Evolutionary conservation across 2,888 invertebrate genomes (phyloP).

Genomic region (Drosophila neoperkinsi): DNA sequence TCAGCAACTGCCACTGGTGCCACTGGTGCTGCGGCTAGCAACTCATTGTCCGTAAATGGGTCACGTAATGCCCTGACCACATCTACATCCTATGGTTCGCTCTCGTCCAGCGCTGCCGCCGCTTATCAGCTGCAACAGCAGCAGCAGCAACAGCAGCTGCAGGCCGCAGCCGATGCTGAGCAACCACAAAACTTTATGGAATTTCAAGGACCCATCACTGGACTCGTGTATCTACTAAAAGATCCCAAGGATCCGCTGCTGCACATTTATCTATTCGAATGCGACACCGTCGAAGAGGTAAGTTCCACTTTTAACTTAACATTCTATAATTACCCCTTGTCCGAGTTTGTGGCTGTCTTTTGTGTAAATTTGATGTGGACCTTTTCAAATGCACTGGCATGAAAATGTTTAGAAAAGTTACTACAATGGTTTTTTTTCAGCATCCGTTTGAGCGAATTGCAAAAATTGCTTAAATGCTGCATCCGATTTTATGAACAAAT

Average conservation of each 20-base stretch:
- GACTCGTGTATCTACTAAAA: slow-evolving; percentile 90
- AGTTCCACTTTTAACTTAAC: slow-evolving; percentile 83
- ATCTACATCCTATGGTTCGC: slow-evolving; percentile 82
- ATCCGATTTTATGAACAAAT: slow-evolving; percentile 20
- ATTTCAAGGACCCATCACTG: slow-evolving; percentile 87
- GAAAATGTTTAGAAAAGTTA: slow-evolving; percentile 59
- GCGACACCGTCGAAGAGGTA: slow-evolving; percentile 89
- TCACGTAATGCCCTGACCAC: slow-evolving; percentile 76
- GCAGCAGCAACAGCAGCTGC: slow-evolving; percentile 45
- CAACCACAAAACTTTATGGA: slow-evolving; percentile 83
- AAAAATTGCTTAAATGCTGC: slow-evolving; percentile 24
- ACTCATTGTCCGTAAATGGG: slow-evolving; percentile 60
- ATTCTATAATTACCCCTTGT: slow-evolving; percentile 7
- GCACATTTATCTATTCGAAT: slow-evolving; percentile 91
- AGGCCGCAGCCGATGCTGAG: slow-evolving; percentile 50
- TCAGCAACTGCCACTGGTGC: slow-evolving; percentile 1
- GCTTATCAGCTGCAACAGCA: slow-evolving; percentile 70
- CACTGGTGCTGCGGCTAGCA: slow-evolving; percentile 18
- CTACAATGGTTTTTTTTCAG: slow-evolving; percentile 44
- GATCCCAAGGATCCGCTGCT: slow-evolving; percentile 90
- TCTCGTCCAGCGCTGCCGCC: slow-evolving; percentile 79
- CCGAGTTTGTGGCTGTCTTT: slow-evolving; percentile 35
- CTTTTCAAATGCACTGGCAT: slow-evolving; percentile 56
- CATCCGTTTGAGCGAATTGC: slow-evolving; percentile 33
- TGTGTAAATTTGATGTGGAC: slow-evolving; percentile 15